Base-by-base conservation (phyloP, 2,797 vertebrate genomes). In the Melopsittacus undulatus region DNA sequence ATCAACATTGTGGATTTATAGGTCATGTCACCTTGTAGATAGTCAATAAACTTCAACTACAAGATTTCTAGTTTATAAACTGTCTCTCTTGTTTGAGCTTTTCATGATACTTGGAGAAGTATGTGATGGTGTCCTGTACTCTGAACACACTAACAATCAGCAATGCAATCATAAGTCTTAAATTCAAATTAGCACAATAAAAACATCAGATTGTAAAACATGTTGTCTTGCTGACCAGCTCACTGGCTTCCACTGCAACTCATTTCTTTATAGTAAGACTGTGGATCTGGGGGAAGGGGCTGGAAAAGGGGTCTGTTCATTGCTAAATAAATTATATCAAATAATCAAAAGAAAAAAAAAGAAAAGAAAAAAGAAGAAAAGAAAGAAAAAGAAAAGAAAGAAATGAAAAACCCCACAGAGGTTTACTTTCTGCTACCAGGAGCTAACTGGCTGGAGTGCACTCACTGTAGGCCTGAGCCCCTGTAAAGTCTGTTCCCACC, bases 41-140 rank as follows among this genome's bases (percentile, higher is more conserved):
- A 0, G 3, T 63, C 54, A 88, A 48, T n/a, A 67, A 90, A 85
- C 7, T 43, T 4, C 43, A 90, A 22, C 26, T 32, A 64, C 21
- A 59, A 88, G 52, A 81, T 78, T 88, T 49, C 62, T 83, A 15
- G 16, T 75, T 34, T 78, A n/a, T 59, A 81, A 93, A 83, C 90
- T 57, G 20, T 72, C n/a, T 64, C 36, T 59, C 42, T 48, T n/a
- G 5, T 77, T 89, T 80, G 64, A 87, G 30, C 5, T 91, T 87
- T 79, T 69, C 86, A 15, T 78, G 83, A 59, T 69, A 49, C 22
- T 62, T 62, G 17, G 45, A 83, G 56, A 84, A 79, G 26, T 36
- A 18, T 17, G 19, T 11, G 45, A n/a, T 34, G 27, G 16, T 72
- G 46, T 62, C 32, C 34, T 67, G 15, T 43, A 30, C 29, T 59